These are phyloP conservation scores for Temnothorax nylanderi DNA, from an alignment of 1,140 invertebrate genomes.

Conservation along the genomic window DNA sequence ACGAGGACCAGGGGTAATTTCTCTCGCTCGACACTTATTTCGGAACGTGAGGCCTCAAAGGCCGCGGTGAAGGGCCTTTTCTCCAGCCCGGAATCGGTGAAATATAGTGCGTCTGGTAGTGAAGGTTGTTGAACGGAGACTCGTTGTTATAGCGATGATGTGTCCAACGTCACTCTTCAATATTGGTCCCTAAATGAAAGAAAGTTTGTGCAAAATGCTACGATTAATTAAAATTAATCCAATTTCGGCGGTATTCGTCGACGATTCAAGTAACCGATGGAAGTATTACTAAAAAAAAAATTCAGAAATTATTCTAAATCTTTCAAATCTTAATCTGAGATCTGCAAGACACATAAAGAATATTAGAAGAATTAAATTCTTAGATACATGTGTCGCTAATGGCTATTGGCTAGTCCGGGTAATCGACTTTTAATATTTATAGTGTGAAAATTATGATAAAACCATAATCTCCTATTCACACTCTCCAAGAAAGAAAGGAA, in stretches of 20 bases:
- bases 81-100: slow-evolving; percentile 12
- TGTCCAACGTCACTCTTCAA: background rate
- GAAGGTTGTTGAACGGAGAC: slow-evolving; percentile 25
- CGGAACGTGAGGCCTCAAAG: background rate
- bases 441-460: background rate
- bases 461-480: background rate
- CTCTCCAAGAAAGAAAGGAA: background rate
- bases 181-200: background rate
- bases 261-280: background rate
- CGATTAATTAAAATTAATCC: background rate
- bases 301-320: background rate
- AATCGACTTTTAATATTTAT: background rate
- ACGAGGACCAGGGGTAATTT: slow-evolving; percentile 79
- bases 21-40: slow-evolving; percentile 22
- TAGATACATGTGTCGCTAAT: background rate
- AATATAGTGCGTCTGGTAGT: background rate
- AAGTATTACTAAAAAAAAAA: background rate
- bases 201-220: background rate
- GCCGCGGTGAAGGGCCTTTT: slow-evolving; percentile 32
- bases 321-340: background rate
- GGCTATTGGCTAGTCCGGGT: background rate
- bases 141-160: background rate
- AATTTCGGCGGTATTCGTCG: background rate
- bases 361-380: background rate
- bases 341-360: background rate